Percentiles rank a stretch among this genome's conserved stretches.
Evolutionary conservation across 2,888 invertebrate species (phyloP).

Genomic region (Urechis unicinctus): DNA sequence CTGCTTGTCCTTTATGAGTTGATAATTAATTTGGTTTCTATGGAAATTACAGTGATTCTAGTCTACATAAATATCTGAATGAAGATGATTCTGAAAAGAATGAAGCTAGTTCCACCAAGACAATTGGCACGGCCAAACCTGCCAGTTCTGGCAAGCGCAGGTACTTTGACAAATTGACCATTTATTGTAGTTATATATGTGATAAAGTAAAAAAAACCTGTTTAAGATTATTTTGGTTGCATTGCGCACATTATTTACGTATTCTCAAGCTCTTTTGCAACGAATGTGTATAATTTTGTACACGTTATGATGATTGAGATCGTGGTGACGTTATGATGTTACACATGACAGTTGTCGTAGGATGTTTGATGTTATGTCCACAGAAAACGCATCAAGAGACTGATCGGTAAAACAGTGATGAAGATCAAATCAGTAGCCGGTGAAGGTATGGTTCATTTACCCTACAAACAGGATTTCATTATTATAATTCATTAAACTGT

Average conservation of each 20-base stretch:
- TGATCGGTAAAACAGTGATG: constrained; percentile 78
- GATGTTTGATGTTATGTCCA: background rate
- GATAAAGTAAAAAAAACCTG: too few species aligned
- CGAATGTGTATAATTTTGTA: constrained; percentile 1
- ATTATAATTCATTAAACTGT: too few species aligned
- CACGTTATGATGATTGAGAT: background rate
- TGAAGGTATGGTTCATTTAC: constrained; percentile 52
- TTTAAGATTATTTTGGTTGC: too few species aligned
- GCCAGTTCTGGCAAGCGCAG: too few species aligned
- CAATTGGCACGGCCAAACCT: constrained; percentile 23
- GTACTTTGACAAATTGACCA: too few species aligned
- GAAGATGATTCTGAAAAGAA: constrained; percentile 72
- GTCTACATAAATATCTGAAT: constrained; percentile 19
- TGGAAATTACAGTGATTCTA: constrained; percentile 53
- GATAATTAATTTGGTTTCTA: background rate
- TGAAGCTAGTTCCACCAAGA: constrained; percentile 7
- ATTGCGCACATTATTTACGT: too few species aligned
- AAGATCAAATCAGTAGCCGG: constrained; percentile 85
- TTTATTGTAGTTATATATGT: too few species aligned
- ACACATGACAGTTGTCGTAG: too few species aligned
- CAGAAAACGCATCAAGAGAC: constrained; percentile 44
- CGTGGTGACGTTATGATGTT: background rate
- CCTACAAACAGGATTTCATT: too few species aligned
- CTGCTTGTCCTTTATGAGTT: too few species aligned
- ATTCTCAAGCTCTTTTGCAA: too few species aligned